Base-by-base conservation (phyloP, 2,888 invertebrate species). In the Pemphredon lugubris region DNA sequence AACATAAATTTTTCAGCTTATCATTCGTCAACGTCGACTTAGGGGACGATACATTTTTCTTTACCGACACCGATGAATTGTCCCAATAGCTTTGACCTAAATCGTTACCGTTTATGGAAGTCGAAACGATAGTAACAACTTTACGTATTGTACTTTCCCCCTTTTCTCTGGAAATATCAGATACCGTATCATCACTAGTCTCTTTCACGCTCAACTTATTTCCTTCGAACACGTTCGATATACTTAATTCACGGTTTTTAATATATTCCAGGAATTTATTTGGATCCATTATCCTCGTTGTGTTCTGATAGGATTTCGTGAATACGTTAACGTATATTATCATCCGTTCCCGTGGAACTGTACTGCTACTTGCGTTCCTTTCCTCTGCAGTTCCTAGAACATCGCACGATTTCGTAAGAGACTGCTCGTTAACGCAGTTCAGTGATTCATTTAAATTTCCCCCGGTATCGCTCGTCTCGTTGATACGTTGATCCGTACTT, bases 291-390 rank as follows among this genome's bases (percentile, higher is more conserved):
- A 82, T 65, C 30, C 77, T 81, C 5, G 75, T 81, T 7, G 71
- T 51, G 18, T 71, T 79, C 4, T 74, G 44, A 44, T 85, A 77
- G 5, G 60, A 53, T 21, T 84, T 82, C 2, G 83, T 76, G 18
- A 83, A 74, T 65, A 85, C 80, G 37, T 86, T 84, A 3, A 84
- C 79, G 48, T 83, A 86, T 51, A 85, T 75, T 0, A 82, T 65
- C 16, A 81, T 76, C n/a, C 74, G 73, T 37, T 75, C 75, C 40
- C 79, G 75, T 0, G 72, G 21, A 26, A 23, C 7, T 13, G 13
- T 18, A 0, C 14, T 13, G 2, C 42, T 32, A 30, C 1, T 14
- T 50, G 26, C 26, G 21, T 59, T 34, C 4, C 14, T 13, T 40
- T 42, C 47, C 5, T 6, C 37, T 7, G 21, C 9, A 16, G 23